These are phyloP conservation scores for Agrotis puta DNA, from an alignment of 2,888 invertebrate genomes.

Conservation along the genomic window DNA sequence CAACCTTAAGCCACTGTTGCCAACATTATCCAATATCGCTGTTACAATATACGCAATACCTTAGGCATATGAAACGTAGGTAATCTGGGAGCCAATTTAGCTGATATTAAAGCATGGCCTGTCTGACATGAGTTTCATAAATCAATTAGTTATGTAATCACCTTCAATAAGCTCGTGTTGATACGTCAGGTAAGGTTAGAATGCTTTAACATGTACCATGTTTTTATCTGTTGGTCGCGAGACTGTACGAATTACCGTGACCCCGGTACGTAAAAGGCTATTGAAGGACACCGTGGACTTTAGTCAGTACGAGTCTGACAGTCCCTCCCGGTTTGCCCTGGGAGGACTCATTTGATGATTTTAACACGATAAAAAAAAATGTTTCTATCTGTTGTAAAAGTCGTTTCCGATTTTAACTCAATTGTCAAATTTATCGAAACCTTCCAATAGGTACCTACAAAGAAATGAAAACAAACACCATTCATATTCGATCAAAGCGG, in stretches of 20 bases:
- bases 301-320: too few relatives aligned
- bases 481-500: neutral
- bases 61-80: neutral
- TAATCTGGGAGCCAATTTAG: conserved; percentile 1
- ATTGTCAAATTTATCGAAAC: neutral
- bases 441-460: neutral
- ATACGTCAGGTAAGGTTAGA: neutral
- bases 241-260: too few relatives aligned
- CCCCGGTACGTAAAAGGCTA: too few relatives aligned
- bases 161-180: neutral
- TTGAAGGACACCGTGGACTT: too few relatives aligned
- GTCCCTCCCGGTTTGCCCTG: too few relatives aligned
- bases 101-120: neutral
- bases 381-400: too few relatives aligned
- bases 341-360: too few relatives aligned
- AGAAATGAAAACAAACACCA: neutral
- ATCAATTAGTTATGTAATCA: conserved; percentile 3
- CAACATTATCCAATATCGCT: neutral
- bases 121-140: neutral
- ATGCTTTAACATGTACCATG: neutral
- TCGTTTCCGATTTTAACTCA: neutral
- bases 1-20: neutral
- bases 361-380: too few relatives aligned
- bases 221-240: too few relatives aligned
- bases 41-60: neutral